These are phyloP conservation scores for Heterodera filipjevi DNA, from an alignment of 2,888 invertebrate genomes.

Conservation along the genomic window DNA sequence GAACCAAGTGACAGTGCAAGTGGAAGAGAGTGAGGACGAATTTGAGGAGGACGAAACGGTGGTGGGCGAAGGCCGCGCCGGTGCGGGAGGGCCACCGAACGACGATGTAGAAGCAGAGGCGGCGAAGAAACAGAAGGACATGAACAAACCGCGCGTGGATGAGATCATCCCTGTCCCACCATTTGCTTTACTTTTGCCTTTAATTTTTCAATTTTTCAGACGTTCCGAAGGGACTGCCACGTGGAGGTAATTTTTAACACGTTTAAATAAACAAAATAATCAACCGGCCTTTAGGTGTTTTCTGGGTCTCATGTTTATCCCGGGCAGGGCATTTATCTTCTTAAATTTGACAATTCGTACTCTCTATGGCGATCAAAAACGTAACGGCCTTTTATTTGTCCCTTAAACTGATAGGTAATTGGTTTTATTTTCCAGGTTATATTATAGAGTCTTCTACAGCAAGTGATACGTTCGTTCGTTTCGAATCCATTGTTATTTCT, in stretches of 20 bases:
- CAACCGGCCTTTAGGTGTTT: conserved; percentile 73
- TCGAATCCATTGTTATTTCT: background rate
- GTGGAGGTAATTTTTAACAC: conserved; percentile 73
- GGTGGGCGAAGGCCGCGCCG: conserved; percentile 69
- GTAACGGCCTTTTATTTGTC: background rate
- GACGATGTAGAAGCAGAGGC: conserved; percentile 31
- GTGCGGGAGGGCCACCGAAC: conserved; percentile 5
- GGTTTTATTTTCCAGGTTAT: conserved; percentile 70
- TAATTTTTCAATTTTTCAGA: background rate
- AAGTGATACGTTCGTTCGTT: too few species aligned
- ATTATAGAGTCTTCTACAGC: conserved; percentile 95
- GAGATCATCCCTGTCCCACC: conserved; percentile 82
- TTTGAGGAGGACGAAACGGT: conserved; percentile 71
- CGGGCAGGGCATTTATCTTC: conserved; percentile 91
- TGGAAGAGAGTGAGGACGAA: conserved; percentile 66
- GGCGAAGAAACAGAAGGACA: conserved; percentile 41
- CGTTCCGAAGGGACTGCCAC: conserved; percentile 90
- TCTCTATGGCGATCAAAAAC: conserved; percentile 98
- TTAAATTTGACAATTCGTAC: conserved; percentile 99
- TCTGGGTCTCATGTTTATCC: conserved; percentile 97
- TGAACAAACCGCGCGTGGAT: conserved; percentile 73
- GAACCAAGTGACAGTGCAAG: conserved; percentile 89
- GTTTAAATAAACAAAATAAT: background rate
- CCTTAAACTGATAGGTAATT: background rate
- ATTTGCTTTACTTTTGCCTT: background rate